phyloP scores from a whole-genome alignment of 2,113 vertebrate genomes.

The Archocentrus centrarchus region DNA sequence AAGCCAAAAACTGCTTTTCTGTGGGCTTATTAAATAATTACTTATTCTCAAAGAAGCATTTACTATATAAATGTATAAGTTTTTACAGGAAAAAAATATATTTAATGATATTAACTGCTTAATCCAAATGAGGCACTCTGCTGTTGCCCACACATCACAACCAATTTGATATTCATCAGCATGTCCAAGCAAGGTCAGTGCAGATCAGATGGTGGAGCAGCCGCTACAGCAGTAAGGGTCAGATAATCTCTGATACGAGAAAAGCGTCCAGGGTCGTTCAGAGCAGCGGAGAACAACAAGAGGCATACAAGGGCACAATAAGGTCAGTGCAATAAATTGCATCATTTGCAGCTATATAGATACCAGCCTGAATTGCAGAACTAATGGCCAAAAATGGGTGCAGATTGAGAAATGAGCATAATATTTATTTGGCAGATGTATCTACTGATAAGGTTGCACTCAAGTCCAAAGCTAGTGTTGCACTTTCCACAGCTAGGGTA shows the following conservation, averaged over 20 bases:
- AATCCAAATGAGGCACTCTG: not conserved
- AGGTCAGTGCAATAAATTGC: not conserved
- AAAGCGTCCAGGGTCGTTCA: not conserved
- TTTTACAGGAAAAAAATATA: not conserved
- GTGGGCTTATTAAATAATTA: not conserved
- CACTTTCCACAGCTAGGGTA: not conserved
- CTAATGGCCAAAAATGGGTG: not conserved
- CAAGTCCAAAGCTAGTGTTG: not conserved
- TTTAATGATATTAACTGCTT: not conserved
- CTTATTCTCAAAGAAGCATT: not conserved
- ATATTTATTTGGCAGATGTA: not conserved
- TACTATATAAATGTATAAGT: not conserved
- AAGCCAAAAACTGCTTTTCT: not conserved
- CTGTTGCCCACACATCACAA: not conserved
- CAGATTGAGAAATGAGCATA: not conserved
- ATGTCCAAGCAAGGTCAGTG: not conserved
- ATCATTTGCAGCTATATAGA: not conserved
- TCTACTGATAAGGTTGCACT: not conserved
- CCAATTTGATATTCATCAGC: conserved; percentile 28
- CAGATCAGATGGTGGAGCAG: conserved; percentile 18
- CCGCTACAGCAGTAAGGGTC: conserved; percentile 5
- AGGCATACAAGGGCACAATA: not conserved
- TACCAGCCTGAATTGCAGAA: not conserved
- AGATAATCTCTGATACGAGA: conserved; percentile 16
- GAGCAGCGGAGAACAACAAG: not conserved